Evolutionary conservation across 2,797 vertebrate genomes (phyloP), one percentile per base, ranked within the genome.

Genomic region (Pseudochirops cupreus): DNA sequence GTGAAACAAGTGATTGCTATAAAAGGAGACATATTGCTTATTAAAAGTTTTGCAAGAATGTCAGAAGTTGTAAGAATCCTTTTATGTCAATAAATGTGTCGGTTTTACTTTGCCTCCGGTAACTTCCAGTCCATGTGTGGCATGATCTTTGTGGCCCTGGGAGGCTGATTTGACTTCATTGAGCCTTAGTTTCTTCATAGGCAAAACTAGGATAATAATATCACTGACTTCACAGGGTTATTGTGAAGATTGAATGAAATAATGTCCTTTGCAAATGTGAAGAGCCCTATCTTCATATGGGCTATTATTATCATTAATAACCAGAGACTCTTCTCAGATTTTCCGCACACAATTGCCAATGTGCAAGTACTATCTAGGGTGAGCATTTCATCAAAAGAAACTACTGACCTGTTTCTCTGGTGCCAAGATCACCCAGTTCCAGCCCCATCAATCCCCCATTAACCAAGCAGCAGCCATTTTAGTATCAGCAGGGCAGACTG

Each of bases 381-480:
- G 96, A 82, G 7, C 16, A 82, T 98, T 98, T 96, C 96, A 96
- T 98, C 91, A 94, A 95, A 97, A 97, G 92, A 96, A 82, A 2
- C n/a, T 94, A 56, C 95, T 96, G 89, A 95, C 56, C 24, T 55
- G 12, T 91, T 94, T 97, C 94, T 95, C 4, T 46, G 94, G 93
- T 93, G 95, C 96, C 98, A 96, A 96, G 96, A 97, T 97, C 91
- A 92, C 93, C 95, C 96, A 97, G 96, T 87, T 91, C 95, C 95
- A 97, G 91, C 90, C 94, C 90, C 97, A 95, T 96, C 97, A 94
- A 52, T 98, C 96, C 96, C 9, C 0, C 0, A 97, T 97, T 96
- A 98, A 97, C 56, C 4, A 97, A 96, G 98, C 97, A 97, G 91
- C 90, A 94, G 91, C 96, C 96, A 87, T 87, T 46, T 18, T 26